Evolutionary conservation across 2,888 invertebrate species (phyloP).

Genomic region (Watsonalla cultraria): DNA sequence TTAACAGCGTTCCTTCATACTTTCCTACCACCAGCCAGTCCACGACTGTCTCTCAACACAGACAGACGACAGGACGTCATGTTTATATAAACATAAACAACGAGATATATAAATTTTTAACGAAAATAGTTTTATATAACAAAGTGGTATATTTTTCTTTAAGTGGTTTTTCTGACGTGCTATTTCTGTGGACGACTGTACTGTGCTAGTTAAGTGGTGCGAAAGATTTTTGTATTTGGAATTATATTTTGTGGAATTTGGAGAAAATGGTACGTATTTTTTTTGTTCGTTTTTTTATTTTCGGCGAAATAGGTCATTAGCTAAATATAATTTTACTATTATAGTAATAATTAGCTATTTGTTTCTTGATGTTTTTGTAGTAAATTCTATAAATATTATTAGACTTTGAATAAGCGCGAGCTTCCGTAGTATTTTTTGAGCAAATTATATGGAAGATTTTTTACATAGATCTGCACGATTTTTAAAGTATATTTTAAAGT

Average conservation of each 20-base stretch:
- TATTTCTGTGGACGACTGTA: constrained; percentile 39
- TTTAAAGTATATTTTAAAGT: no score
- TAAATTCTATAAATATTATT: no score
- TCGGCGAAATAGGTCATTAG: no score
- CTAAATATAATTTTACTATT: no score
- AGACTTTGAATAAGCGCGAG: no score
- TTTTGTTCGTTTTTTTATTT: constrained; percentile 15
- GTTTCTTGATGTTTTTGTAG: no score
- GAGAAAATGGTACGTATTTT: constrained; percentile 58
- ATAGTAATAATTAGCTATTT: no score
- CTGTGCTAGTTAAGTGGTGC: constrained; percentile 41
- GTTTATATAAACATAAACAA: constrained; percentile 23
- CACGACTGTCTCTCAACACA: constrained; percentile 63
- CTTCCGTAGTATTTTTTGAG: no score
- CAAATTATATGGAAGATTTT: no score
- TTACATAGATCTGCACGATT: no score
- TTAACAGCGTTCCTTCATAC: constrained; percentile 47
- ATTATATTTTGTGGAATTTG: constrained; percentile 38
- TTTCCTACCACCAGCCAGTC: constrained; percentile 65
- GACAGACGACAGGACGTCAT: constrained; percentile 67
- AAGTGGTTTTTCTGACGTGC: constrained; percentile 20
- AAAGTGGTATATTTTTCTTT: constrained; percentile 20
- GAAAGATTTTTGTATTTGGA: constrained; percentile 28
- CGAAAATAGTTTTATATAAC: constrained; percentile 33
- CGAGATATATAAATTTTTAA: constrained; percentile 30